A percentile compares a stretch with the other conserved stretches of the same genome.
phyloP scores from a whole-genome alignment of 1,140 invertebrate species.

The Macrotrachela quadricornifera region DNA sequence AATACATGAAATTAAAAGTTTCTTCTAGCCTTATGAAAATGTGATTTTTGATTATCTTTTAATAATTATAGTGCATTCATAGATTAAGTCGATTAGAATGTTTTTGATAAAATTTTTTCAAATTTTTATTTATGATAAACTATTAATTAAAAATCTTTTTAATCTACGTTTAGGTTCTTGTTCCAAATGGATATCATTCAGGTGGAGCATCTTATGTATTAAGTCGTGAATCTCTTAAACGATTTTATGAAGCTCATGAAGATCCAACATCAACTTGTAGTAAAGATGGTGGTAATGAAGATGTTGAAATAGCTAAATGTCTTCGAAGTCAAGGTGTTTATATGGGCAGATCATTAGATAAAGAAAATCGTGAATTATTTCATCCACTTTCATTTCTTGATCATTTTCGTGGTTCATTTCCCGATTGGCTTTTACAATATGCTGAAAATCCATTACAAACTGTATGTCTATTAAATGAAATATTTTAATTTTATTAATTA shows the following conservation, averaged over 20 bases:
- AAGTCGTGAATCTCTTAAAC: conserved; percentile 33
- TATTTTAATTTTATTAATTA: not conserved
- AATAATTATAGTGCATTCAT: too few species aligned
- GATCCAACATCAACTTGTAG: conserved; percentile 19
- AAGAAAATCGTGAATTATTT: conserved; percentile 58
- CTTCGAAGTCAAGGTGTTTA: conserved; percentile 60
- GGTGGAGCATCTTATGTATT: conserved; percentile 55
- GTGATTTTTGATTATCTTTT: too few species aligned
- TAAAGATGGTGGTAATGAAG: conserved; percentile 43
- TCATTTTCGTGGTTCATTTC: conserved; percentile 5
- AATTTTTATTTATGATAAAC: too few species aligned
- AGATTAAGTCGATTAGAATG: too few species aligned
- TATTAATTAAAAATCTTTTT: too few species aligned
- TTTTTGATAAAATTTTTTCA: too few species aligned
- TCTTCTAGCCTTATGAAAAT: too few species aligned
- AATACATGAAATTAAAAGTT: too few species aligned
- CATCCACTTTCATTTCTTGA: conserved; percentile 33
- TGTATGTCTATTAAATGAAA: not conserved
- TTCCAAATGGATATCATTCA: conserved; percentile 17
- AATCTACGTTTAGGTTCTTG: conserved; percentile 14
- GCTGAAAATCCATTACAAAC: conserved; percentile 2
- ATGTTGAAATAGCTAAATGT: conserved; percentile 80
- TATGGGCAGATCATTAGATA: conserved; percentile 63
- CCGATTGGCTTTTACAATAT: not conserved
- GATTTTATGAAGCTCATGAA: conserved; percentile 9